Evolutionary conservation across 1,140 invertebrate genomes (phyloP).

Genomic region (Caenorhabditis tropicalis): DNA sequence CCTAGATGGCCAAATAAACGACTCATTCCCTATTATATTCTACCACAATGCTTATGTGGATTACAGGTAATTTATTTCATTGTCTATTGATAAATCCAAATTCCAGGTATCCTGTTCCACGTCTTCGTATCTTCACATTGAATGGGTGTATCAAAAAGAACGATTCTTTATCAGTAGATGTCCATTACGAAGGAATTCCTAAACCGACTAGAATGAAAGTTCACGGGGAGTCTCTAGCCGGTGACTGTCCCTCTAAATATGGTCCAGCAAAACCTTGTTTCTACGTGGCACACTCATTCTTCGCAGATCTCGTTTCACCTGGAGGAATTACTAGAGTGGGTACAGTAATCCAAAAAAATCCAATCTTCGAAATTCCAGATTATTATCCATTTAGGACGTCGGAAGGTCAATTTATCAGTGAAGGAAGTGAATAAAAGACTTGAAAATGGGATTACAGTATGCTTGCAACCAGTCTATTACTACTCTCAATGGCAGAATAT

Average conservation of each 20-base stretch:
- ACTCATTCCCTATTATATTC: not conserved
- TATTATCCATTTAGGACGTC: not conserved
- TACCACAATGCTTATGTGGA: slow-evolving; percentile 22
- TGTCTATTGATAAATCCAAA: not conserved
- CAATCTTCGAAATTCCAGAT: not conserved
- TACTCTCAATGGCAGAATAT: slow-evolving; percentile 2
- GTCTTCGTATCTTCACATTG: not conserved
- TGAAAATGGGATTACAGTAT: not conserved
- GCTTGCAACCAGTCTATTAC: not conserved
- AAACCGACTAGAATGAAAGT: not conserved
- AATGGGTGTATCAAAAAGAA: not conserved
- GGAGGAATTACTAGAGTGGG: not conserved
- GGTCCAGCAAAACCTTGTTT: not conserved
- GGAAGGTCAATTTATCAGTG: not conserved
- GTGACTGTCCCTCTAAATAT: not conserved
- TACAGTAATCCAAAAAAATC: not conserved
- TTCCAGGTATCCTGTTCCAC: not conserved
- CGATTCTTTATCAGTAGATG: not conserved
- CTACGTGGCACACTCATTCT: not conserved
- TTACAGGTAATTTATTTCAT: not conserved
- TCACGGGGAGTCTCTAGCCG: not conserved
- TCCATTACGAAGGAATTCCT: not conserved
- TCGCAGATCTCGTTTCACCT: not conserved
- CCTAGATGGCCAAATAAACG: not conserved
- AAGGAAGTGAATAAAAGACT: not conserved